Conservation (phyloP, 1,140 invertebrate genomes). For the Myzus persicae region DNA sequence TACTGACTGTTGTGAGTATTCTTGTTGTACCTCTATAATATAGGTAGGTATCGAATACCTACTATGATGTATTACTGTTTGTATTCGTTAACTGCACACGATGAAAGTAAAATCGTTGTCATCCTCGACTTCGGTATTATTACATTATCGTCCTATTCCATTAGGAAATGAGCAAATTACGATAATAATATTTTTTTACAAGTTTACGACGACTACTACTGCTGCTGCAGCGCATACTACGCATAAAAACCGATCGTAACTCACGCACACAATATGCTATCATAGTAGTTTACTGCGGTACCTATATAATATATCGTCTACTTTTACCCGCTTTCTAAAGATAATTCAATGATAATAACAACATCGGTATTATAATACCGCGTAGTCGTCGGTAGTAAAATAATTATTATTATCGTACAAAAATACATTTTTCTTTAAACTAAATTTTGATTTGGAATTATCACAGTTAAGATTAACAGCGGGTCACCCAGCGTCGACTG, state of each 20-base stretch:
- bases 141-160: neutral
- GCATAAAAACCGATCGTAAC: neutral
- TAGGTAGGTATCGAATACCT: neutral
- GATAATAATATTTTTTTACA: neutral
- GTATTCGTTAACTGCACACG: neutral
- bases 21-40: too few species aligned
- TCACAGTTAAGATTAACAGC: too few species aligned
- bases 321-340: constrained; percentile 6
- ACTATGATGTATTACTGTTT: neutral
- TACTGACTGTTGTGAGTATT: too few species aligned
- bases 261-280: neutral
- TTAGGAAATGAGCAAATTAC: neutral
- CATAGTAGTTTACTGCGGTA: neutral
- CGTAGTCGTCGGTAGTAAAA: neutral
- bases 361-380: neutral
- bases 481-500: too few species aligned
- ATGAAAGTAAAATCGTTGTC: neutral
- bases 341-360: neutral
- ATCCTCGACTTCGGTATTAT: neutral
- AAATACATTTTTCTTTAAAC: too few species aligned
- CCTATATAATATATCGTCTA: neutral
- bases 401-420: neutral
- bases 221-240: too few species aligned
- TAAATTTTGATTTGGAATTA: too few species aligned
- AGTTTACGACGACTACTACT: neutral